A percentile compares a stretch with the other conserved stretches of the same genome.
These are phyloP conservation scores for Lepidurus packardi DNA, from an alignment of 1,140 invertebrate genomes.

Conservation along the genomic window DNA sequence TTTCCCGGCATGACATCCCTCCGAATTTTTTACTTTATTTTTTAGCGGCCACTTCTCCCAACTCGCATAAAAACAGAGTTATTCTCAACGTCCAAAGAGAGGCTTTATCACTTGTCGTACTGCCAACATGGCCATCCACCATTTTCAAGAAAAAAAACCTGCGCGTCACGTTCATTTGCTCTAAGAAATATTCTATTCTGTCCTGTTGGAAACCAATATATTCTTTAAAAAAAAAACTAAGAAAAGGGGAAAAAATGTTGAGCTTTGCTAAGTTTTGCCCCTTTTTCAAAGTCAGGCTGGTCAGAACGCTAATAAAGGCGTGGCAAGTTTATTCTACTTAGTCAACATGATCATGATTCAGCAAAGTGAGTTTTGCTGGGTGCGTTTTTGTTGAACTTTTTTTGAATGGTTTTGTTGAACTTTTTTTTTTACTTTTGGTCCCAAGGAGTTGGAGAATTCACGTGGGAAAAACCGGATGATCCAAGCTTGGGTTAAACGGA, in stretches of 20 bases:
- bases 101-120: background rate
- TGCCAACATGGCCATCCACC: background rate
- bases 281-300: background rate
- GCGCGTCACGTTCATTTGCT: background rate
- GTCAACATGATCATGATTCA: background rate
- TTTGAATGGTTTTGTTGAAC: too few relatives aligned
- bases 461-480: background rate
- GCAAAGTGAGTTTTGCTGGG: background rate
- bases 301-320: background rate
- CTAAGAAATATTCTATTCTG: background rate
- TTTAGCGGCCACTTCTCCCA: background rate
- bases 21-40: too few relatives aligned
- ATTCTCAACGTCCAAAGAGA: background rate
- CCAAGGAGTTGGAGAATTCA: background rate
- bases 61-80: background rate
- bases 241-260: background rate
- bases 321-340: conserved; percentile 15
- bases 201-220: background rate
- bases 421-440: background rate
- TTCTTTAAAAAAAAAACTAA: background rate
- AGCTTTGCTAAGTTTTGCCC: background rate
- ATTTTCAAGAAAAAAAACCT: background rate
- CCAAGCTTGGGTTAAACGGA: background rate
- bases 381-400: background rate
- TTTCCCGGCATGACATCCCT: background rate